These are phyloP conservation scores for Catharus fuscescens DNA, from an alignment of 2,113 vertebrate species.

Conservation along the genomic window DNA sequence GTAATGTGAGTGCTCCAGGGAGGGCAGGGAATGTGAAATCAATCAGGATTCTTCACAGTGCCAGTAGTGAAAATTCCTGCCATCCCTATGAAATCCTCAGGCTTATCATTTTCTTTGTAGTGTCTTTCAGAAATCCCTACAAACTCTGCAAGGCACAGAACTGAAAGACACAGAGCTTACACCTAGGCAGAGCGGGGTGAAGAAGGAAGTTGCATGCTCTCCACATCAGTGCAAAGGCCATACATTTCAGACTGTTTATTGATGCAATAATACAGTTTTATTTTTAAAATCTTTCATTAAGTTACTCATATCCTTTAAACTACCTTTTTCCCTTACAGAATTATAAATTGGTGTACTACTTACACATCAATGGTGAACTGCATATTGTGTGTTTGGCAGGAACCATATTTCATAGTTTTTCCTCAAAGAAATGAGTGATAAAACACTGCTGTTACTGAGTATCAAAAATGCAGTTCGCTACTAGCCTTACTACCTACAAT, in stretches of 20 bases:
- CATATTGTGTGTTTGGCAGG: slow-evolving; percentile 1
- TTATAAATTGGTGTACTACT: neutral
- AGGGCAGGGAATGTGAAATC: neutral
- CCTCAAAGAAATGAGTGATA: slow-evolving; percentile 16
- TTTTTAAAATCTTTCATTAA: neutral
- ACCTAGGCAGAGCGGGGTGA: neutral
- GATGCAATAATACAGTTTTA: neutral
- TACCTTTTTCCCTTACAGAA: neutral
- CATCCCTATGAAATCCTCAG: neutral
- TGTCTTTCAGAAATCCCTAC: neutral
- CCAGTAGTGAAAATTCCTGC: neutral
- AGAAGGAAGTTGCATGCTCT: neutral
- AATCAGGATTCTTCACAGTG: neutral
- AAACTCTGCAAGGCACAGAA: neutral
- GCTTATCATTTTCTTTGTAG: neutral
- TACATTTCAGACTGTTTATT: neutral
- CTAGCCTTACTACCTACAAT: neutral
- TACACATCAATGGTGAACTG: neutral
- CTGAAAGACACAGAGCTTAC: neutral
- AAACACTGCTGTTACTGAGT: neutral
- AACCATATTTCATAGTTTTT: slow-evolving; percentile 7
- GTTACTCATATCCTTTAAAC: neutral
- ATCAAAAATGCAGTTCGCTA: slow-evolving; percentile 38
- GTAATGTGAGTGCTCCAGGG: accelerated
- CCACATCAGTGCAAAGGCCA: neutral